Evolutionary conservation across 2,888 invertebrate species (phyloP), one percentile per base, ranked within the genome.

Genomic region (Cephus spinipes): DNA sequence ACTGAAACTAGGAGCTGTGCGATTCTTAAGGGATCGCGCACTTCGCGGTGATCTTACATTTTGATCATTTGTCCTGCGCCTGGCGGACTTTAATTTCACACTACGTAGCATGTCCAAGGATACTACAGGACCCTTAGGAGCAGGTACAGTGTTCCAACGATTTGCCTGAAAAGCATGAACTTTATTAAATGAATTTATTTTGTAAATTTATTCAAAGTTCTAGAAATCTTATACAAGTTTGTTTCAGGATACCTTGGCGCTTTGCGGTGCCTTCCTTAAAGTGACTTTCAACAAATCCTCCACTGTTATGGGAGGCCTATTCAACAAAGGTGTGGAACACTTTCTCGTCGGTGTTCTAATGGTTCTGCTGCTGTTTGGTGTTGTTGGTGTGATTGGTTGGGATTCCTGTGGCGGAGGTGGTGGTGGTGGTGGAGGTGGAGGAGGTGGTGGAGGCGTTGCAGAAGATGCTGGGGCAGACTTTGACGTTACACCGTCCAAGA

Each of bases 271-370:
- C 80, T 91, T 91, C 81, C 86, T 90, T 33, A 92, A 79, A 23
- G 88, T 91, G 31, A 92, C 90, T 84, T 90, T 91, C 36, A 88
- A 79, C 74, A 92, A 85, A 84, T 91, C 92, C 36, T 92, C 91
- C 11, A 90, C 89, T 11, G 91, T 92, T 55, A 92, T 92, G n/a
- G 85, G 40, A 3, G 90, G 90, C 77, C 91, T 86, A 36, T 77
- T 82, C n/a, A 78, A 30, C 31, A 85, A 73, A n/a, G 89, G 86
- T 32, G 87, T 87, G 11, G 87, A 88, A 71, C 83, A 86, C 76
- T 87, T 89, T 77, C 84, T 86, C 68, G 85, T 80, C 31, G 87
- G 85, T n/a, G 85, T 84, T 69, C 81, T 82, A 36, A 79, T 77
- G 69, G 33, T 84, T 69, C 75, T 83, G 36, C 77, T 80, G 32